Percentiles rank a stretch among this genome's conserved stretches.
Conservation (phyloP, 2,797 vertebrate species). For the Tauraco hartlaubi region DNA sequence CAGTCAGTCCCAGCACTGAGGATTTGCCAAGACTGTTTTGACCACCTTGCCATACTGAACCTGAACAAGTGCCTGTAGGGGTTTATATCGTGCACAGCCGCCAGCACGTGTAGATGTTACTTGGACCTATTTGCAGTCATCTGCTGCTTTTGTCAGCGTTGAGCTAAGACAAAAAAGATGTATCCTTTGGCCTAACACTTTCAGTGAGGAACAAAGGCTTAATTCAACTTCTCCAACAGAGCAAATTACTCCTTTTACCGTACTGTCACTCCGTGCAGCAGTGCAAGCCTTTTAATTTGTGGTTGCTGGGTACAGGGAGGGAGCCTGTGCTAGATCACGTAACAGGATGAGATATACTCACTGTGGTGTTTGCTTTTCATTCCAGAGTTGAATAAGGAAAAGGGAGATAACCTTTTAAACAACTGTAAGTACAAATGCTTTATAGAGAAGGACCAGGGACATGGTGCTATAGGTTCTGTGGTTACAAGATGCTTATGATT, state of each 20-base stretch:
- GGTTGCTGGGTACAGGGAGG: neutral
- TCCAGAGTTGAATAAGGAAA: constrained; percentile 70
- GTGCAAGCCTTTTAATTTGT: neutral
- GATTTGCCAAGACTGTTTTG: neutral
- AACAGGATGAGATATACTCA: neutral
- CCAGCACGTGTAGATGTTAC: neutral
- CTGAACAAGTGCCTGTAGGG: neutral
- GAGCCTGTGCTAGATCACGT: neutral
- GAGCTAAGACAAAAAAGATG: neutral
- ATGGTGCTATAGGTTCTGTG: neutral
- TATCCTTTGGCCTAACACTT: neutral
- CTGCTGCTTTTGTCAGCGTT: neutral
- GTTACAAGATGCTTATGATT: neutral
- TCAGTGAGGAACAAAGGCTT: neutral
- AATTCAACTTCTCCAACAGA: neutral
- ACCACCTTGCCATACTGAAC: neutral
- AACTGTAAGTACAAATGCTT: constrained; percentile 74
- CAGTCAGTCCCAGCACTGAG: neutral
- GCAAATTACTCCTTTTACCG: neutral
- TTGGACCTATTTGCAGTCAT: neutral
- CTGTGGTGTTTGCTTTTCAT: constrained; percentile 29
- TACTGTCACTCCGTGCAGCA: neutral
- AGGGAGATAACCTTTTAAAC: constrained; percentile 77
- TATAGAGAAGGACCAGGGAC: neutral
- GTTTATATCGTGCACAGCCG: neutral